These are phyloP conservation scores for Orthonyx spaldingii DNA, from an alignment of 2,113 vertebrate species.

Conservation along the genomic window DNA sequence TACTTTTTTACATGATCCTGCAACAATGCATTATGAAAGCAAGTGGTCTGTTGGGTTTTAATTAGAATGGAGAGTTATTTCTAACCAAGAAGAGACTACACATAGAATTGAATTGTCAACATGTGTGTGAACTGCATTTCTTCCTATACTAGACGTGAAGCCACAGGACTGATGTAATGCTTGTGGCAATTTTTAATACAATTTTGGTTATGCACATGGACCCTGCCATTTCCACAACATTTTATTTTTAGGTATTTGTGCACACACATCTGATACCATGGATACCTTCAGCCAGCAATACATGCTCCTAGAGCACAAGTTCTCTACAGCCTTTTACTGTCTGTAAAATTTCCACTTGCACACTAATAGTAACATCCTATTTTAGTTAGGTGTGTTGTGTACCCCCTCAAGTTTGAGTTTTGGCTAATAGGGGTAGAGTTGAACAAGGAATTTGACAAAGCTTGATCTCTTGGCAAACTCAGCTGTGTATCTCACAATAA, in stretches of 20 bases:
- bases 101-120: neutral
- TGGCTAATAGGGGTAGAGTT: neutral
- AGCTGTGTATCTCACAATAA: constrained; percentile 31
- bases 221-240: neutral
- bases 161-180: neutral
- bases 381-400: neutral
- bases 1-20: neutral
- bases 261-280: neutral
- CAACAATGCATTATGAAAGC: neutral
- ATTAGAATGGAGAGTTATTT: neutral
- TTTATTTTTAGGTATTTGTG: neutral
- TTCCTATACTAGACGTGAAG: neutral
- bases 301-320: neutral
- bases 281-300: neutral
- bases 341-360: neutral
- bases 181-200: neutral
- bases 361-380: neutral
- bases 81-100: neutral
- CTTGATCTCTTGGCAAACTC: constrained; percentile 44
- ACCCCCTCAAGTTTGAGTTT: neutral
- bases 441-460: constrained; percentile 24
- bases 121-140: neutral
- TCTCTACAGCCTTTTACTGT: neutral
- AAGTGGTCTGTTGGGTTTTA: neutral
- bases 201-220: neutral